Evolutionary conservation across 2,113 vertebrate species (phyloP).

Genomic region (Conger conger): DNA sequence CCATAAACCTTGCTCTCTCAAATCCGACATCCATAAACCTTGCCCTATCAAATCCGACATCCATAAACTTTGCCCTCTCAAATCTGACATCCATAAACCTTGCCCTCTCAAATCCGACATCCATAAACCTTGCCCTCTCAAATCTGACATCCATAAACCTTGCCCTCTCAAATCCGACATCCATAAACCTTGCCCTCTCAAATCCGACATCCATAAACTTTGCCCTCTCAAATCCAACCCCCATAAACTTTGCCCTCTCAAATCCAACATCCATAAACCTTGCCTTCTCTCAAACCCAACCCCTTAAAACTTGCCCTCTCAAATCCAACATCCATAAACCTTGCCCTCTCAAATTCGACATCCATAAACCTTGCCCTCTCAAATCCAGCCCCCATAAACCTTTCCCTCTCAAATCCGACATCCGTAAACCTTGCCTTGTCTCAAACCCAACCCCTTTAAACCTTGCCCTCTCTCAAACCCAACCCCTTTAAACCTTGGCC

Average conservation of each 20-base stretch:
- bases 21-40: no score
- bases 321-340: neutral
- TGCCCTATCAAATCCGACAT: neutral
- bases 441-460: no score
- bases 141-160: no score
- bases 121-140: no score
- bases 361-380: constrained; percentile 32
- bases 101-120: no score
- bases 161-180: neutral
- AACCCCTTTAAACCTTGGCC: neutral
- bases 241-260: no score
- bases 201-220: neutral
- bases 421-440: neutral
- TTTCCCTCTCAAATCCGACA: neutral
- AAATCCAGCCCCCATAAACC: neutral
- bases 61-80: neutral
- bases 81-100: neutral
- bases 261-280: no score
- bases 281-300: no score
- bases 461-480: constrained; percentile 21
- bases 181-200: neutral
- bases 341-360: no score
- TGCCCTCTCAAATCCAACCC: no score
- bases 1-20: neutral
- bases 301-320: neutral